Evolutionary conservation across 2,113 vertebrate genomes (phyloP).

Genomic region (Pampusana beccarii): DNA sequence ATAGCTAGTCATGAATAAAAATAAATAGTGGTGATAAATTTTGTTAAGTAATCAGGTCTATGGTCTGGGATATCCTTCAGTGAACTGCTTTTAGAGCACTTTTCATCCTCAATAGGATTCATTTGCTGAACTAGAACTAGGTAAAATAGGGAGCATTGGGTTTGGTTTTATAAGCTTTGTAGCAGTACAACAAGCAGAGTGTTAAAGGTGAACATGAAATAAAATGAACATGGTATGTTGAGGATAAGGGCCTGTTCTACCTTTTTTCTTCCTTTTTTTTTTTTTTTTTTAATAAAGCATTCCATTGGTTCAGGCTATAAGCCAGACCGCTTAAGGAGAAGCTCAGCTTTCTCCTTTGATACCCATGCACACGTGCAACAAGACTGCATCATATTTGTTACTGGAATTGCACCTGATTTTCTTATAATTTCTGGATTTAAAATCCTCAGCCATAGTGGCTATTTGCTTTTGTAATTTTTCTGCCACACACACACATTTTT

Average conservation of each 20-base stretch:
- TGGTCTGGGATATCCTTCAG: neutral
- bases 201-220: neutral
- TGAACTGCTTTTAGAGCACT: neutral
- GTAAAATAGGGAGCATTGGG: neutral
- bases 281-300: neutral
- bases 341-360: neutral
- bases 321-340: neutral
- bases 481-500: neutral
- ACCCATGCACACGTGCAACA: neutral
- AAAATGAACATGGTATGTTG: neutral
- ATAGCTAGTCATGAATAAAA: neutral
- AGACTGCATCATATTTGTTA: neutral
- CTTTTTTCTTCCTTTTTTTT: neutral
- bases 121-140: neutral
- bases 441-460: neutral
- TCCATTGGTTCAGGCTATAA: neutral
- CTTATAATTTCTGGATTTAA: neutral
- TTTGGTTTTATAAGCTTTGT: neutral
- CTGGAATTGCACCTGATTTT: neutral
- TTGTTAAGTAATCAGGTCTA: neutral
- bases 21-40: neutral
- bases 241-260: neutral
- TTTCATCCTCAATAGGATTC: neutral
- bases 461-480: neutral
- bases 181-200: neutral